Evolutionary conservation across 2,113 vertebrate species (phyloP), one percentile per base, ranked within the genome.

Genomic region (Nannospalax galili): DNA sequence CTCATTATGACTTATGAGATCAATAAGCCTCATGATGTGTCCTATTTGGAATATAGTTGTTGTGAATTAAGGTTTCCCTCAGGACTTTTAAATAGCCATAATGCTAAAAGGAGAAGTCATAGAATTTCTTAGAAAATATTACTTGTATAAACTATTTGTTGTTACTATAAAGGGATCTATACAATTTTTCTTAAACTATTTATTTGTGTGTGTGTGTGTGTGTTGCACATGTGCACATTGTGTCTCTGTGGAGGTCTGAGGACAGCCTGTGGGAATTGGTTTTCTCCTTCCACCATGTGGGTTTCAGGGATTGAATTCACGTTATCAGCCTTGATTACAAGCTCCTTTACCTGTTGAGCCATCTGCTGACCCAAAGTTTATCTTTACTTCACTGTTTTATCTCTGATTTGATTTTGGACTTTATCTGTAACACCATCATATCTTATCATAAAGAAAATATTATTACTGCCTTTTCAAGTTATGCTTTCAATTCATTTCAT

Each of bases 401-500:
- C 28, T 94, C 77, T 91, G 40, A 67, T 92, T 22, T 86, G 65
- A 40, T 92, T 90, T 67, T n/a, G 56, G n/a, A 72, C 58, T 70
- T 79, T 90, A 35, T 77, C 62, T 92, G 3, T 95, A 62, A 64
- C 17, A 48, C 8, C 67, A 15, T 42, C 67, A 60, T 69, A 1
- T 94, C 65, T 60, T 93, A 3, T 93, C 7, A 93, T 30, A 91
- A 74, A 69, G 56, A 69, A 62, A 82, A 32, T 40, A 74, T 45
- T 69, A 4, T 84, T 85, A 74, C 48, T 74, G 69, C 72, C 35
- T 90, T 94, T 60, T 16, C 42, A 82, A 26, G 60, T 40, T 24
- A 11, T 73, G 30, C 15, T 88, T 85, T 85, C 40, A 92, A 74
- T 75, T 93, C 32, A 89, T 82, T 93, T 93, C 77, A 37, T 60